phyloP scores from a whole-genome alignment of 2,888 invertebrate genomes.

The Agrochola lychnidis region DNA sequence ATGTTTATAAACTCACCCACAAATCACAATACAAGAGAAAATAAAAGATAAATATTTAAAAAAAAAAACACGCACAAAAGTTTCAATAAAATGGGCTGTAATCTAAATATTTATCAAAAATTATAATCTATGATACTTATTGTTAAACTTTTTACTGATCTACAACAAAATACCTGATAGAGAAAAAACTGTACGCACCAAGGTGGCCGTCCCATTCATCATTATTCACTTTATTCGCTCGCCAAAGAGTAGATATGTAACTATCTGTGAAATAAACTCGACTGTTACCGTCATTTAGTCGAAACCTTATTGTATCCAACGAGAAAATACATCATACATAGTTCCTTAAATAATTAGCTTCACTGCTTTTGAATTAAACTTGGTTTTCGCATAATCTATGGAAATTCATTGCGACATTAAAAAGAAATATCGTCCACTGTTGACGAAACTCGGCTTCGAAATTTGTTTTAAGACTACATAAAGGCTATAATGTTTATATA shows the following conservation, averaged over 20 bases:
- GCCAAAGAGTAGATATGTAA: slow-evolving; percentile 33
- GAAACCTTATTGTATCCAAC: slow-evolving; percentile 25
- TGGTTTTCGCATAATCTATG: slow-evolving; percentile 15
- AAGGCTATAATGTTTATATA: neutral
- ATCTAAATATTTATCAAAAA: slow-evolving; percentile 3
- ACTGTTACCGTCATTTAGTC: slow-evolving; percentile 5
- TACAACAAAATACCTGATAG: slow-evolving; percentile 71
- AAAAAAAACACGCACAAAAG: neutral
- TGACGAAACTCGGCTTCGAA: slow-evolving; percentile 30
- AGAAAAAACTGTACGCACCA: slow-evolving; percentile 70
- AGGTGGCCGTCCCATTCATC: slow-evolving; percentile 60
- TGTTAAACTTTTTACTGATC: slow-evolving; percentile 1
- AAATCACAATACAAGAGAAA: neutral
- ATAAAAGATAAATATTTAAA: too few relatives aligned
- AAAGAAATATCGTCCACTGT: slow-evolving; percentile 16
- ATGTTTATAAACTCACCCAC: neutral
- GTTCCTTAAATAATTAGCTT: neutral
- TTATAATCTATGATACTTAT: neutral
- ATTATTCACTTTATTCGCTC: slow-evolving; percentile 46
- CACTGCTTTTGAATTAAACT: slow-evolving; percentile 20
- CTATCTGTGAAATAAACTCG: slow-evolving; percentile 56
- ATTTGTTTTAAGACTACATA: slow-evolving; percentile 26
- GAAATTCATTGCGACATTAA: slow-evolving; percentile 35
- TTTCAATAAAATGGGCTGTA: neutral
- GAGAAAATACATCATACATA: slow-evolving; percentile 9